These are phyloP conservation scores for Drosophila sordidula DNA, from an alignment of 2,888 invertebrate species.

Conservation along the genomic window DNA sequence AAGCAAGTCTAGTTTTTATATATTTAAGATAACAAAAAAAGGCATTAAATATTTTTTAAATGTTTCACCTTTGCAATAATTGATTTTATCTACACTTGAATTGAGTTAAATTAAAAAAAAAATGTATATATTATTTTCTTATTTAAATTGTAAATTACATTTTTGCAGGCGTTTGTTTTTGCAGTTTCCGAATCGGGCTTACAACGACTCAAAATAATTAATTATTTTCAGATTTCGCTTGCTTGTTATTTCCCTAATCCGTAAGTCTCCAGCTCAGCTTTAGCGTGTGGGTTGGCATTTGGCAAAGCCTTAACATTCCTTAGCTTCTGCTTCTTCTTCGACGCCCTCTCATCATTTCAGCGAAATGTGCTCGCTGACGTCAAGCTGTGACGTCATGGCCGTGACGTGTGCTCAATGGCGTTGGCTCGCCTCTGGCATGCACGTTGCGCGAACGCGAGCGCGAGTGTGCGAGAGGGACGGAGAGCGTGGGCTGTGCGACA, in stretches of 20 bases:
- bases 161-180: too few species aligned
- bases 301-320: slow-evolving; percentile 25
- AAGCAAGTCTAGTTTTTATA: too few species aligned
- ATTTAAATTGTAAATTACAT: too few species aligned
- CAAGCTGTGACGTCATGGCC: slow-evolving; percentile 68
- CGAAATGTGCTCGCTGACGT: slow-evolving; percentile 64
- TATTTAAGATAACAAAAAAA: too few species aligned
- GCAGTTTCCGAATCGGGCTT: background rate
- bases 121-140: too few species aligned
- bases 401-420: slow-evolving; percentile 60
- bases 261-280: slow-evolving; percentile 6
- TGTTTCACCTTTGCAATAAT: too few species aligned
- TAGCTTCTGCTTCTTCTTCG: slow-evolving; percentile 16
- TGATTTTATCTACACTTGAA: too few species aligned
- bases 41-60: too few species aligned
- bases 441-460: background rate
- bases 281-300: slow-evolving; percentile 31
- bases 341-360: slow-evolving; percentile 21
- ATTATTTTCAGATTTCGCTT: background rate
- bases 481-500: slow-evolving; percentile 6
- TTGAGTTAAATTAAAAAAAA: too few species aligned
- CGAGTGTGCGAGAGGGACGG: background rate
- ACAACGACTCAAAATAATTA: background rate
- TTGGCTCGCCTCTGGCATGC: slow-evolving; percentile 18
- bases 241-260: slow-evolving; percentile 5